Evolutionary conservation across 2,888 invertebrate genomes (phyloP).

Genomic region (Watsonalla cultraria): DNA sequence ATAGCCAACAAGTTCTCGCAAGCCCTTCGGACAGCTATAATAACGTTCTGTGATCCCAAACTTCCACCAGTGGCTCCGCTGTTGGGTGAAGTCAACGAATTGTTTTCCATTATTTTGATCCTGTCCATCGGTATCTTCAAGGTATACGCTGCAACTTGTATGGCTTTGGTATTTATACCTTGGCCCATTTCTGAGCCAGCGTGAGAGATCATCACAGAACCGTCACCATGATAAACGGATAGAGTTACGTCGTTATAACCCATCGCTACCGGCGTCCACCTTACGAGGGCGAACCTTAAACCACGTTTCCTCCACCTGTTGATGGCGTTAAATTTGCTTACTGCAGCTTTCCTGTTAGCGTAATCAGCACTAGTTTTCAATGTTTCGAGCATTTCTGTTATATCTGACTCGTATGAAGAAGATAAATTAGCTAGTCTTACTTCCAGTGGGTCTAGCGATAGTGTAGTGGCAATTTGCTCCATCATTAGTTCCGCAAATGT

Average conservation of each 20-base stretch:
- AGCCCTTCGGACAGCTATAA: constrained; percentile 70
- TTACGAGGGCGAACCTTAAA: constrained; percentile 78
- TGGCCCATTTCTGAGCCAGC: constrained; percentile 84
- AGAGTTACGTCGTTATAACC: constrained; percentile 67
- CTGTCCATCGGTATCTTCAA: constrained; percentile 80
- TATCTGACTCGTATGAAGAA: constrained; percentile 21
- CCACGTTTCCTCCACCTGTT: constrained; percentile 87
- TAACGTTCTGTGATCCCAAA: constrained; percentile 81
- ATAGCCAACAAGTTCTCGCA: constrained; percentile 66
- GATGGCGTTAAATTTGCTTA: constrained; percentile 76
- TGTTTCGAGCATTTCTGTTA: constrained; percentile 69
- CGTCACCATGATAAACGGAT: constrained; percentile 80
- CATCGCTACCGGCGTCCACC: constrained; percentile 63
- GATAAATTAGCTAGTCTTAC: constrained; percentile 75
- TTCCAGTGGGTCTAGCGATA: constrained; percentile 75
- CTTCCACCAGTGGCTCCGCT: constrained; percentile 81
- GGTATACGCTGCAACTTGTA: constrained; percentile 81
- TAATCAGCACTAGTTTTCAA: constrained; percentile 74
- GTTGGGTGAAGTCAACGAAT: constrained; percentile 81
- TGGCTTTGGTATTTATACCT: constrained; percentile 84
- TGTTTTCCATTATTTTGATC: constrained; percentile 81
- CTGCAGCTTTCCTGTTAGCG: constrained; percentile 56
- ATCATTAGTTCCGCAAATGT: constrained; percentile 78
- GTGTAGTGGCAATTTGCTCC: constrained; percentile 78
- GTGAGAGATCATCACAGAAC: constrained; percentile 80